phyloP scores from a whole-genome alignment of 2,113 vertebrate species.

The Malurus cyaneus region DNA sequence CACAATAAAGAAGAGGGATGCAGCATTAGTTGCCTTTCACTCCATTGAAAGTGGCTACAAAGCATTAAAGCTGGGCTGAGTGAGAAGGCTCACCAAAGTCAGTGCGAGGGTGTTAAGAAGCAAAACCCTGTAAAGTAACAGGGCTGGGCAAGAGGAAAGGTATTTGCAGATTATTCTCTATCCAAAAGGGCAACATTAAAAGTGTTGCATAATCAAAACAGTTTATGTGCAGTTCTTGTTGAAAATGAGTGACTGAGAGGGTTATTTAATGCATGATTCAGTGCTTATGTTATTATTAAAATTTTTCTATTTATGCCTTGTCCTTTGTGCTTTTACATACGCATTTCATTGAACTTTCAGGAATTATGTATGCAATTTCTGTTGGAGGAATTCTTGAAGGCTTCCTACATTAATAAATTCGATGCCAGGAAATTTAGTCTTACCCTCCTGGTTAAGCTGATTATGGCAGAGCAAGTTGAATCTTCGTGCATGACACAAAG shows the following conservation, averaged over 20 bases:
- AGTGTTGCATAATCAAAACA: background rate
- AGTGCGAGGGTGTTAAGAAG: background rate
- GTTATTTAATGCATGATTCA: background rate
- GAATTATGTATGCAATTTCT: background rate
- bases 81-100: background rate
- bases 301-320: background rate
- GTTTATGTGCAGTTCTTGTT: background rate
- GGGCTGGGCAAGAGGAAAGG: background rate
- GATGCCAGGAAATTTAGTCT: background rate
- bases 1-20: slow-evolving; percentile 15
- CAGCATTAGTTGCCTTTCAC: slow-evolving; percentile 3
- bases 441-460: background rate
- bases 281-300: background rate
- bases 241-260: background rate
- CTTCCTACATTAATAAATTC: background rate
- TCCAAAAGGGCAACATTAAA: background rate
- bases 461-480: background rate
- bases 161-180: background rate
- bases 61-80: background rate
- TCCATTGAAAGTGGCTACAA: slow-evolving; percentile 32
- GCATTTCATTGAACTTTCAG: background rate
- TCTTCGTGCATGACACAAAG: background rate
- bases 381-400: background rate
- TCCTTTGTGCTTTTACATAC: background rate
- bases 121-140: background rate